Evolutionary conservation across 2,888 invertebrate genomes (phyloP).

Genomic region (Pammene fasciana): DNA sequence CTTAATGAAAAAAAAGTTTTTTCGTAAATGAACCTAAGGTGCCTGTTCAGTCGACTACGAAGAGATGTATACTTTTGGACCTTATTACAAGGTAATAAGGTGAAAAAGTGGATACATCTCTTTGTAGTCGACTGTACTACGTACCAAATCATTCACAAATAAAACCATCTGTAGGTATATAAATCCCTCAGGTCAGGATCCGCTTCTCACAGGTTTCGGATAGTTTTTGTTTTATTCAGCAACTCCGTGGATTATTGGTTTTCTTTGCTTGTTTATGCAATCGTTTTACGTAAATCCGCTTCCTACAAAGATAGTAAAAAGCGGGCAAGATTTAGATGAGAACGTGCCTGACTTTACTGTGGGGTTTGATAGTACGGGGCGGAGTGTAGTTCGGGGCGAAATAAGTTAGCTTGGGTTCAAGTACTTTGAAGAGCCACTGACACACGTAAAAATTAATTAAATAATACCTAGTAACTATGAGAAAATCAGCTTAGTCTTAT

Average conservation of each 20-base stretch:
- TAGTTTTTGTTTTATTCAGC: constrained; percentile 35
- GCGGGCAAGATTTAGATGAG: constrained; percentile 10
- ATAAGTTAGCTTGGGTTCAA: background rate
- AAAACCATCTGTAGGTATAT: background rate
- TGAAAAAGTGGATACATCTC: no score
- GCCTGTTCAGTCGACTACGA: no score
- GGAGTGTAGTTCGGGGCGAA: background rate
- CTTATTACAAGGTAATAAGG: no score
- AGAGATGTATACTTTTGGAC: no score
- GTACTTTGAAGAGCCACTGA: background rate
- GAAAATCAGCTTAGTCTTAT: no score
- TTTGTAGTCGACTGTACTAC: background rate
- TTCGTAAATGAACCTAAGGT: no score
- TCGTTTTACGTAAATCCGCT: constrained; percentile 26
- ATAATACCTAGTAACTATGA: no score
- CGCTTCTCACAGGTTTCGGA: background rate
- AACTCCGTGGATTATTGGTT: constrained; percentile 29
- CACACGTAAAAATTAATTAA: background rate
- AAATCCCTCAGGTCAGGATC: background rate
- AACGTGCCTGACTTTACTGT: constrained; percentile 11
- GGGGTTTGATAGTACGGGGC: background rate
- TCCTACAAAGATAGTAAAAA: constrained; percentile 20
- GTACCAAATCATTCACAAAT: background rate
- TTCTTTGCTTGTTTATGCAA: constrained; percentile 31
- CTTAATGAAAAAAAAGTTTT: no score